phyloP scores from a whole-genome alignment of 1,140 invertebrate species.

The Drosophila melanogaster region Release_6_plus_ISO1_MT NT_033779.5:9172001-9172500 shows the following conservation, averaged over 20 bases:
- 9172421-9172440: conserved; percentile 59
- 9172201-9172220: conserved; percentile 45
- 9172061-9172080: not conserved
- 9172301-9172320: conserved; percentile 76
- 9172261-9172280: conserved; percentile 36
- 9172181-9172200: conserved; percentile 49
- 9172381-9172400: conserved; percentile 19
- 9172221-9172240: conserved; percentile 48
- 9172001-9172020: too few relatives aligned
- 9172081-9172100: not conserved
- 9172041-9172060: not conserved
- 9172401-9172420: conserved; percentile 43
- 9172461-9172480: conserved; percentile 57
- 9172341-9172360: conserved; percentile 76
- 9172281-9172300: conserved; percentile 56
- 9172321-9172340: conserved; percentile 80
- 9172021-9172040: too few relatives aligned
- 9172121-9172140: conserved; percentile 21
- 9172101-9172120: not conserved
- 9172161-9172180: conserved; percentile 21
- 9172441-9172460: conserved; percentile 32
- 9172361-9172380: conserved; percentile 42
- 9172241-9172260: conserved; percentile 49
- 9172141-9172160: conserved; percentile 2
- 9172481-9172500: conserved; percentile 75